These are phyloP conservation scores for zebrafish (Danio rerio) DNA, from an alignment of 2,113 vertebrate species.

Conservation along the genomic window DNA sequence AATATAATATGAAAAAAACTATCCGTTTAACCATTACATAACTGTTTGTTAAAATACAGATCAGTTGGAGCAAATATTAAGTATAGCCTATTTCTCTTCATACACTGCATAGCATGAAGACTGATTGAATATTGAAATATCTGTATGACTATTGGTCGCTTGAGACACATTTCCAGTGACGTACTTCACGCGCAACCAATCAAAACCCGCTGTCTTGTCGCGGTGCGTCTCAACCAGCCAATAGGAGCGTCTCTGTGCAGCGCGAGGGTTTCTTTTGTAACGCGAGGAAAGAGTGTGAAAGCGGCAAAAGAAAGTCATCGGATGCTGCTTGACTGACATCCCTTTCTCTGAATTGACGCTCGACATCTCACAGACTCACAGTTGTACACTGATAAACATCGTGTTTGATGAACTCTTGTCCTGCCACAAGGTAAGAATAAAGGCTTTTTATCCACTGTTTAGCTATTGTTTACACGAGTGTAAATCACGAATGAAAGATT, in stretches of 20 bases:
- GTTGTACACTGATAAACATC: background rate
- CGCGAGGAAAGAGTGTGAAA: conserved; percentile 72
- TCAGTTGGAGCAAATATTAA: background rate
- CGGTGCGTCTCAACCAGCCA: conserved; percentile 54
- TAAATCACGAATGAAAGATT: background rate
- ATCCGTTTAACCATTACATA: too few relatives aligned
- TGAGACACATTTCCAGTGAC: conserved; percentile 41
- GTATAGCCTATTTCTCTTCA: background rate
- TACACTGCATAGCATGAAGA: background rate
- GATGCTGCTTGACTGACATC: too few relatives aligned
- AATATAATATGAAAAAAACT: too few relatives aligned
- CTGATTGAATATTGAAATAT: background rate
- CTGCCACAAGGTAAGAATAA: conserved; percentile 7
- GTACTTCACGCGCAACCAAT: conserved; percentile 62
- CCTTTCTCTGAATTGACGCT: background rate
- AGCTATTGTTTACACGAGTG: background rate
- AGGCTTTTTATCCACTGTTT: background rate
- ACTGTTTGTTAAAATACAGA: too few relatives aligned
- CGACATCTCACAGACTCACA: background rate
- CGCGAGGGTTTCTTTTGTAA: conserved; percentile 56
- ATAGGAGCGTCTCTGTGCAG: conserved; percentile 51
- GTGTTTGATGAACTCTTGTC: background rate
- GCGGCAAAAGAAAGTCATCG: conserved; percentile 66
- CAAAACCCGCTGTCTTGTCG: conserved; percentile 27
- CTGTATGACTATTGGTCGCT: background rate